A percentile compares a stretch with the other conserved stretches of the same genome.
phyloP scores from a whole-genome alignment of 2,797 vertebrate species.

The Malacoraja senta region DNA sequence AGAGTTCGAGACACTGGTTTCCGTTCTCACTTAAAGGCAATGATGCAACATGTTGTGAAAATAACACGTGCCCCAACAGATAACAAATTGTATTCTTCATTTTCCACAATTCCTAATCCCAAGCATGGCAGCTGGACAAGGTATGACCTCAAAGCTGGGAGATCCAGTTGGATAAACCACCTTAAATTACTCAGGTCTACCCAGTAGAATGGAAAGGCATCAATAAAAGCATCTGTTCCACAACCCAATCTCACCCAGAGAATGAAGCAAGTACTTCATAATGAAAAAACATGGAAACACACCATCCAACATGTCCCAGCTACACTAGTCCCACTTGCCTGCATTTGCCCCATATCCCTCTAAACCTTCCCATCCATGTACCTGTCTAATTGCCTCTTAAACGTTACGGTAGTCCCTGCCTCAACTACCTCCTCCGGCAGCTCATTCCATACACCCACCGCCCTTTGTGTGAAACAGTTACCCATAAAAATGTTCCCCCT shows the following conservation, averaged over 20 bases:
- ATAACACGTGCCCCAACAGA: background rate
- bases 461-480: too few relatives aligned
- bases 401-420: too few relatives aligned
- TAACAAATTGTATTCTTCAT: background rate
- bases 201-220: background rate
- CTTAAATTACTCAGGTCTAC: background rate
- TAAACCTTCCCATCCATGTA: too few relatives aligned
- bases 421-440: too few relatives aligned
- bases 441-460: too few relatives aligned
- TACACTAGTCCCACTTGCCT: too few relatives aligned
- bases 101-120: background rate
- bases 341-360: too few relatives aligned
- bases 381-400: too few relatives aligned
- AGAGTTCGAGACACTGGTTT: background rate
- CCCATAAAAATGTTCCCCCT: too few relatives aligned
- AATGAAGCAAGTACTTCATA: background rate
- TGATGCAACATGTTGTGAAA: background rate
- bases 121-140: background rate
- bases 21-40: background rate
- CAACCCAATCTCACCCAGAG: background rate
- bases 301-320: too few relatives aligned
- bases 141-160: background rate
- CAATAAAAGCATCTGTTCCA: background rate
- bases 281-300: too few relatives aligned
- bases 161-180: background rate